Evolutionary conservation across 2,113 vertebrate genomes (phyloP).

Genomic region (Hippocampus barbouri): DNA sequence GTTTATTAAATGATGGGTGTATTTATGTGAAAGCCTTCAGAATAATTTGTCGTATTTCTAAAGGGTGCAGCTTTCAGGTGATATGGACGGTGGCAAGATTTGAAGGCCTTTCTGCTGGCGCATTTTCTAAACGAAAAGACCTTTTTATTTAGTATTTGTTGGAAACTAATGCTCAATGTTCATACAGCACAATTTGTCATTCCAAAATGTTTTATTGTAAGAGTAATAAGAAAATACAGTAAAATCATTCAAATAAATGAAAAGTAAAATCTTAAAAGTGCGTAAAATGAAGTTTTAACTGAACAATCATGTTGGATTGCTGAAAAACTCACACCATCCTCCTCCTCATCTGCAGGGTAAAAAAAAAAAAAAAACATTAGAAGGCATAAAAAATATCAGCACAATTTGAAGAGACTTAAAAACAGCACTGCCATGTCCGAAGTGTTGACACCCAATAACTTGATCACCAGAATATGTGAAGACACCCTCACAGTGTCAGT

Average conservation of each 20-base stretch:
- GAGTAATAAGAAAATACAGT: no score
- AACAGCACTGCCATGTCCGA: neutral
- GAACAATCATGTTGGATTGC: neutral
- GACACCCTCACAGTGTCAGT: no score
- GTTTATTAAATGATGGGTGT: neutral
- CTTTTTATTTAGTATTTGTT: no score
- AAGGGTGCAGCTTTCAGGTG: no score
- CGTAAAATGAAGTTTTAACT: neutral
- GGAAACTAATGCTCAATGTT: no score
- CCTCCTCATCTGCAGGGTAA: neutral
- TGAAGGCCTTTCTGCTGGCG: no score
- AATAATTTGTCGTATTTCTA: no score
- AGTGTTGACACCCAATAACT: neutral
- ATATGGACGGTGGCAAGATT: no score
- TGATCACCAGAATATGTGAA: neutral
- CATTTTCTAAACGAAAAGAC: no score
- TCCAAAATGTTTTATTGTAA: no score
- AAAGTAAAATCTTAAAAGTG: neutral
- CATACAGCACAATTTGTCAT: no score
- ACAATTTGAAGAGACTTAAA: neutral
- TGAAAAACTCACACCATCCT: neutral
- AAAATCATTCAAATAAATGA: no score
- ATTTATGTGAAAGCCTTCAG: neutral
- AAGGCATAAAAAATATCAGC: neutral
- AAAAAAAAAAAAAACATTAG: neutral